phyloP scores from a whole-genome alignment of 2,888 invertebrate species.

The Parnassius orleans region DNA sequence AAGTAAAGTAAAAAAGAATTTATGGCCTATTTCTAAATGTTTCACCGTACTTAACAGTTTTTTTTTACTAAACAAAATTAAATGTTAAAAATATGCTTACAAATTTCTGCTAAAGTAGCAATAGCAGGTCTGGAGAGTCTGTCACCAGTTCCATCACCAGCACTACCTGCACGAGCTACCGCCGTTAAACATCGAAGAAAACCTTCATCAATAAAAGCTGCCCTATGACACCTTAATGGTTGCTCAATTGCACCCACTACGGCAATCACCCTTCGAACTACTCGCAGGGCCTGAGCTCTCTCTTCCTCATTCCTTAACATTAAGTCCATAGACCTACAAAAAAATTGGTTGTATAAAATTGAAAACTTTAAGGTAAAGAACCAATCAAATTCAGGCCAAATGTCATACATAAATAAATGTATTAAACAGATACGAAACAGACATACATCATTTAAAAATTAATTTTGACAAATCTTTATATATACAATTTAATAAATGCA shows the following conservation, averaged over 20 bases:
- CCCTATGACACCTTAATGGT: slow-evolving; percentile 84
- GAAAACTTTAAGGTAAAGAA: too few species aligned
- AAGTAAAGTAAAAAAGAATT: too few species aligned
- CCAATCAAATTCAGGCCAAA: too few species aligned
- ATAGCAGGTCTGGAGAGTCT: slow-evolving; percentile 91
- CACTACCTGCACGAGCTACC: slow-evolving; percentile 87
- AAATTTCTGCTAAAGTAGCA: slow-evolving; percentile 93
- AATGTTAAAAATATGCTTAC: slow-evolving; percentile 62
- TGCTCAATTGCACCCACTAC: slow-evolving; percentile 80
- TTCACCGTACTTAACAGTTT: too few species aligned
- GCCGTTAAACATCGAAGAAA: slow-evolving; percentile 91
- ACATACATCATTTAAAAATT: too few species aligned
- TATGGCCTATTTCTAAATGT: too few species aligned
- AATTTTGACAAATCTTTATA: too few species aligned
- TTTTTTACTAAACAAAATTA: too few species aligned
- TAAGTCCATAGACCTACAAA: slow-evolving; percentile 90
- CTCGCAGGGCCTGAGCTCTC: slow-evolving; percentile 93
- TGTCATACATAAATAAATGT: too few species aligned
- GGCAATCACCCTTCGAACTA: slow-evolving; percentile 83
- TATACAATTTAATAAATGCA: too few species aligned
- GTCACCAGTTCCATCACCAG: slow-evolving; percentile 87
- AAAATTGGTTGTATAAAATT: not conserved
- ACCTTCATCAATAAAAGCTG: slow-evolving; percentile 86
- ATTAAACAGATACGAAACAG: too few species aligned
- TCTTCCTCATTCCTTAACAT: slow-evolving; percentile 95